Percentiles rank a stretch among this genome's conserved stretches.
phyloP scores from a whole-genome alignment of 2,888 invertebrate species.

The Meteorus cinctellus region DNA sequence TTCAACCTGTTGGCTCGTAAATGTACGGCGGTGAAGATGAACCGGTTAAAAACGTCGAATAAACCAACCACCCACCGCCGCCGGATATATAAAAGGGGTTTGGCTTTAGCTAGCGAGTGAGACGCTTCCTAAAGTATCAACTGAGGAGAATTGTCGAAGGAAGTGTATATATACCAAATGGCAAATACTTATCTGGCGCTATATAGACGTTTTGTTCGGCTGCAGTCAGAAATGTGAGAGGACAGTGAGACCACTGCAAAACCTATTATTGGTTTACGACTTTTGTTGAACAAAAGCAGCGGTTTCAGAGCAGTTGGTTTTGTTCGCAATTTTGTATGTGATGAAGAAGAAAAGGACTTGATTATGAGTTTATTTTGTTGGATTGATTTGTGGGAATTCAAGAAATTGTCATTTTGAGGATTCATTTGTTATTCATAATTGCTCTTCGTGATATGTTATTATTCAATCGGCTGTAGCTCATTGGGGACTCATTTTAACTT shows the following conservation, averaged over 20 bases:
- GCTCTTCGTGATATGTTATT: not conserved
- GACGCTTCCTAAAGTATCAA: not conserved
- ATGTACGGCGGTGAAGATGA: not conserved
- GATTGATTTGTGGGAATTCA: no score
- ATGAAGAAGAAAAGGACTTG: not conserved
- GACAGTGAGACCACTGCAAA: not conserved
- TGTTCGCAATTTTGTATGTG: not conserved
- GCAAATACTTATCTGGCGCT: conserved; percentile 3
- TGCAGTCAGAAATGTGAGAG: not conserved
- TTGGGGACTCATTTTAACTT: not conserved
- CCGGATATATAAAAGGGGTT: conserved; percentile 12
- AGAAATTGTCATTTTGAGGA: no score
- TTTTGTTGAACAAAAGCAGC: conserved; percentile 4
- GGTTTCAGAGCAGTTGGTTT: not conserved
- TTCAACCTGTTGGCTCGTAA: conserved; percentile 1
- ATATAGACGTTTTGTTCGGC: not conserved
- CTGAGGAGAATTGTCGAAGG: not conserved
- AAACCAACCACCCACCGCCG: conserved; percentile 3
- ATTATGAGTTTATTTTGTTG: no score
- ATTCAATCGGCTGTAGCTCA: not conserved
- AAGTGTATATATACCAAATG: not conserved
- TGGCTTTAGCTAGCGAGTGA: not conserved
- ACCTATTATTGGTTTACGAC: conserved; percentile 15
- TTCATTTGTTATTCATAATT: no score
- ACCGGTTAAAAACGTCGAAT: not conserved